Evolutionary conservation across 2,797 vertebrate genomes (phyloP).

Genomic region (Gambelia wislizenii): DNA sequence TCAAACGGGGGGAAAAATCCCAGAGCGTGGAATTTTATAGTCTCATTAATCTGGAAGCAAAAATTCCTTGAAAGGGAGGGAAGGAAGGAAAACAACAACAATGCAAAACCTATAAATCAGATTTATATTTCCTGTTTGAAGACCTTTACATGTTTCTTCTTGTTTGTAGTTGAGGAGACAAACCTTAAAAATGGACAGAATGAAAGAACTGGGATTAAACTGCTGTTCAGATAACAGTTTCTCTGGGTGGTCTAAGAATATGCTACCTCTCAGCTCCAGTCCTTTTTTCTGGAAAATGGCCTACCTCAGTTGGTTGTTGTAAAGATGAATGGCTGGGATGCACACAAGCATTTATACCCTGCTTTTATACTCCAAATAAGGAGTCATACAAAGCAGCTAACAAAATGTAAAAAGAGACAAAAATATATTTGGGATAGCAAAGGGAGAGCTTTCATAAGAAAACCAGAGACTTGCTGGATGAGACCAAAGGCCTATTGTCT

Average conservation of each 20-base stretch:
- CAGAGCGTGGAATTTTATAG: constrained; percentile 61
- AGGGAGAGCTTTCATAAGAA: no score
- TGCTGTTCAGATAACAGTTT: background rate
- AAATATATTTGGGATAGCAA: background rate
- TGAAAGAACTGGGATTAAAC: background rate
- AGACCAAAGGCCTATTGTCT: no score
- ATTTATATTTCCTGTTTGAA: constrained; percentile 66
- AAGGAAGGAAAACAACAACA: constrained; percentile 58
- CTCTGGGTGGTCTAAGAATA: background rate
- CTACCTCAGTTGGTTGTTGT: background rate
- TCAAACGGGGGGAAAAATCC: constrained; percentile 62
- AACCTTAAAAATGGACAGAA: constrained; percentile 2
- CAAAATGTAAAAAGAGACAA: background rate
- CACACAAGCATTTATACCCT: background rate
- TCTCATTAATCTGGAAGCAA: constrained; percentile 69
- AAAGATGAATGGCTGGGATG: background rate
- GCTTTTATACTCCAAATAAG: background rate
- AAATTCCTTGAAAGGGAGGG: constrained; percentile 54
- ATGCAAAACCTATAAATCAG: constrained; percentile 58
- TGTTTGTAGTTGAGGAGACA: constrained; percentile 26
- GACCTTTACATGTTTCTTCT: constrained; percentile 27
- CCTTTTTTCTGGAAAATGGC: background rate
- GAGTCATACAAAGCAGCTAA: background rate
- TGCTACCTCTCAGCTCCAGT: background rate
- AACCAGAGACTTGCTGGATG: no score